phyloP scores from a whole-genome alignment of 2,888 invertebrate genomes.

The Plagodis pulveraria region DNA sequence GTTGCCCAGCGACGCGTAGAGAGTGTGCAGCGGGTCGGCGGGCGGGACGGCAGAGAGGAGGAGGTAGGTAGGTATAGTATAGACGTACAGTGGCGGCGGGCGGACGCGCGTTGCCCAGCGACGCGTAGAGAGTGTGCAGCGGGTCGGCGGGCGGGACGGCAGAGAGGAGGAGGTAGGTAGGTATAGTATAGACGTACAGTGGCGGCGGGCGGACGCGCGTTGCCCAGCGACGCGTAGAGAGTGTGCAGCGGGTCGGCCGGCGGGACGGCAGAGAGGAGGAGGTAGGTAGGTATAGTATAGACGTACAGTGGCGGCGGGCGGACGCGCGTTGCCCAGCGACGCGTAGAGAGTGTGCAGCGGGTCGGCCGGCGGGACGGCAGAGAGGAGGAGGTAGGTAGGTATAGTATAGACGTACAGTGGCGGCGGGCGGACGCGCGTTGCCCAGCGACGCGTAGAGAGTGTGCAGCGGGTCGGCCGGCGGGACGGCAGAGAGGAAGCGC shows the following conservation, averaged over 20 bases:
- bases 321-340: slow-evolving; percentile 90
- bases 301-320: slow-evolving; percentile 78
- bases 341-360: slow-evolving; percentile 94
- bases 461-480: slow-evolving; percentile 94
- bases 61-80: background rate
- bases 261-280: slow-evolving; percentile 91
- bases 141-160: slow-evolving; percentile 94
- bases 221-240: slow-evolving; percentile 95
- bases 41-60: slow-evolving; percentile 92
- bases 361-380: too few species aligned
- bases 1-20: slow-evolving; percentile 96
- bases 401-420: slow-evolving; percentile 44
- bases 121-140: slow-evolving; percentile 96
- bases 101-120: slow-evolving; percentile 90
- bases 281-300: background rate
- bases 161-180: slow-evolving; percentile 85
- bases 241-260: slow-evolving; percentile 96
- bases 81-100: slow-evolving; percentile 77
- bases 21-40: slow-evolving; percentile 95
- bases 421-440: slow-evolving; percentile 87
- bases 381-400: slow-evolving; percentile 61
- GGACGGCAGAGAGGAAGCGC: slow-evolving; percentile 94
- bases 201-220: slow-evolving; percentile 86
- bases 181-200: slow-evolving; percentile 40
- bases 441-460: slow-evolving; percentile 96